Evolutionary conservation across 2,113 vertebrate species (phyloP).

Genomic region (Crotalus helleri): DNA sequence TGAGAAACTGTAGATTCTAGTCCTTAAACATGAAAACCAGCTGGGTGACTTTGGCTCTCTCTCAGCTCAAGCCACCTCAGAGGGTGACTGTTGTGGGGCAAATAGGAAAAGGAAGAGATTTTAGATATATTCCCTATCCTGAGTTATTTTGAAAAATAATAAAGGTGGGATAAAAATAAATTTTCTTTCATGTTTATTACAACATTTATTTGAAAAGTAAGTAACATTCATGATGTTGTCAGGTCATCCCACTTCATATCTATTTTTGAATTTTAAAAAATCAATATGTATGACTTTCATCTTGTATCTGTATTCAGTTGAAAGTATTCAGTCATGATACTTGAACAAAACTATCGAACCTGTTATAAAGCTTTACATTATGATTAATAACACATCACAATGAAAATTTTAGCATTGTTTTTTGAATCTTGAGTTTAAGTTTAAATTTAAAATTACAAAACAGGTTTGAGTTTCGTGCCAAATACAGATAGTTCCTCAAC

Average conservation of each 20-base stretch:
- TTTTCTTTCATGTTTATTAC: background rate
- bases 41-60: too few relatives aligned
- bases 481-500: background rate
- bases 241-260: slow-evolving; percentile 14
- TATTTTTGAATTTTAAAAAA: slow-evolving; percentile 21
- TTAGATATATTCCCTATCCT: too few relatives aligned
- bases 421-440: slow-evolving; percentile 9
- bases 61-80: too few relatives aligned
- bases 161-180: background rate
- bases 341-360: slow-evolving; percentile 36
- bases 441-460: slow-evolving; percentile 26
- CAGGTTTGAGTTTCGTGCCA: rapidly evolving
- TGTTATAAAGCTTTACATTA: slow-evolving; percentile 24
- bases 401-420: slow-evolving; percentile 29
- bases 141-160: too few relatives aligned
- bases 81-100: too few relatives aligned
- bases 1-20: too few relatives aligned
- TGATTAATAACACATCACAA: slow-evolving; percentile 30
- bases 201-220: background rate
- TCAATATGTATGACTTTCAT: background rate
- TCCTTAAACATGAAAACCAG: too few relatives aligned
- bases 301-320: slow-evolving; percentile 11
- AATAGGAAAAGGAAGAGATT: too few relatives aligned
- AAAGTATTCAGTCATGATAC: slow-evolving; percentile 16
- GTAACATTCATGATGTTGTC: background rate